Conservation (phyloP, 1,140 invertebrate genomes). For the Musca vetustissima region DNA sequence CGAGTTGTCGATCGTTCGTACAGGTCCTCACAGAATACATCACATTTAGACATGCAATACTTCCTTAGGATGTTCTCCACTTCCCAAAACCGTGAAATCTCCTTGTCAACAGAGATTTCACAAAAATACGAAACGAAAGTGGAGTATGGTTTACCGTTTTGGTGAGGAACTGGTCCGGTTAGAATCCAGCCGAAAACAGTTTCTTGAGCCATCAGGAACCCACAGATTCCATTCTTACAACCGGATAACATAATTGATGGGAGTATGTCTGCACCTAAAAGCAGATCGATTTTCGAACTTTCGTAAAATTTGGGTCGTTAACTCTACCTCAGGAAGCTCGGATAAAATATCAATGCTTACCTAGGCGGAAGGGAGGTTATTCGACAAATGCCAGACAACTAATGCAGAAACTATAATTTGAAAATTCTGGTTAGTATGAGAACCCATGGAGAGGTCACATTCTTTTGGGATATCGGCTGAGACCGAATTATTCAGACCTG, state of each 20-base stretch:
- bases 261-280: too few relatives aligned
- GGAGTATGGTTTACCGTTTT: too few relatives aligned
- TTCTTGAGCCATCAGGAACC: neutral
- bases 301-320: too few relatives aligned
- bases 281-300: too few relatives aligned
- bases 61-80: neutral
- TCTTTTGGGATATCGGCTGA: neutral
- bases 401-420: neutral
- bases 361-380: too few relatives aligned
- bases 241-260: too few relatives aligned
- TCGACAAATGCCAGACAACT: neutral
- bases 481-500: neutral
- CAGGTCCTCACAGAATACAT: neutral
- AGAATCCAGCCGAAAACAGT: slow-evolving; percentile 2
- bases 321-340: too few relatives aligned
- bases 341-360: too few relatives aligned
- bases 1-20: neutral
- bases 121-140: neutral
- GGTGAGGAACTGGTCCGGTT: neutral
- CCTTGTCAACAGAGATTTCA: neutral
- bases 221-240: too few relatives aligned
- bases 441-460: neutral
- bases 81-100: slow-evolving; percentile 5
- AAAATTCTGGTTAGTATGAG: neutral
- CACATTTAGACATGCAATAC: neutral